A percentile compares a stretch with the other conserved stretches of the same genome.
phyloP scores from a whole-genome alignment of 2,797 vertebrate species.

The Typhlichthys eigenmanni region DNA sequence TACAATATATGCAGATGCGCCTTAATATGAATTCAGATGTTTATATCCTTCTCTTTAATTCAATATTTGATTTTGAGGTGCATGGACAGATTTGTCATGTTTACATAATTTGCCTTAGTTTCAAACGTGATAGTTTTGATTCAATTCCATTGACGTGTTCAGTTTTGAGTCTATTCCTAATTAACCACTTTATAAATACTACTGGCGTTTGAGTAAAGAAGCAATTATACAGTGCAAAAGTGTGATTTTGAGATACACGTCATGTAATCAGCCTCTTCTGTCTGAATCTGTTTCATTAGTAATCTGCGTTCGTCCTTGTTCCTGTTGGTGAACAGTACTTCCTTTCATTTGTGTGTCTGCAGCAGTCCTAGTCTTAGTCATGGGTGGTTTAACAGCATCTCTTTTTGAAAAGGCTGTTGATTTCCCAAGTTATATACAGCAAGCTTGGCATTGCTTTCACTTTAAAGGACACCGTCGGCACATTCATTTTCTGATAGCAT shows the following conservation, averaged over 20 bases:
- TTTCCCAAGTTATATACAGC: slow-evolving; percentile 65
- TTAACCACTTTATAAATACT: slow-evolving; percentile 12
- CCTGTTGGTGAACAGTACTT: slow-evolving; percentile 70
- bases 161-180: slow-evolving; percentile 10
- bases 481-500: slow-evolving; percentile 68
- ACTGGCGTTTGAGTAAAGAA: not conserved
- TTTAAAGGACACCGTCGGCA: slow-evolving; percentile 56
- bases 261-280: slow-evolving; percentile 51
- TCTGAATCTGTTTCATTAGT: slow-evolving; percentile 74
- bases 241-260: slow-evolving; percentile 36
- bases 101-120: not conserved
- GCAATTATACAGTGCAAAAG: slow-evolving; percentile 12
- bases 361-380: slow-evolving; percentile 70
- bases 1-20: not conserved
- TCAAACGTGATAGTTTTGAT: not conserved
- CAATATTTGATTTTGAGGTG: not conserved
- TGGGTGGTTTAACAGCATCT: slow-evolving; percentile 61
- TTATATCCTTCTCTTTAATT: not conserved
- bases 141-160: not conserved
- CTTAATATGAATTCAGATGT: slow-evolving; percentile 6
- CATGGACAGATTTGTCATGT: not conserved
- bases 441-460: slow-evolving; percentile 61
- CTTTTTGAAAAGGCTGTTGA: slow-evolving; percentile 59
- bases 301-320: slow-evolving; percentile 74
- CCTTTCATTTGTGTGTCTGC: slow-evolving; percentile 72